These are phyloP conservation scores for Aurelia sp. DNA, from an alignment of 30 jellyfish, hydroid and myxozoan species.

Conservation along the genomic window DNA sequence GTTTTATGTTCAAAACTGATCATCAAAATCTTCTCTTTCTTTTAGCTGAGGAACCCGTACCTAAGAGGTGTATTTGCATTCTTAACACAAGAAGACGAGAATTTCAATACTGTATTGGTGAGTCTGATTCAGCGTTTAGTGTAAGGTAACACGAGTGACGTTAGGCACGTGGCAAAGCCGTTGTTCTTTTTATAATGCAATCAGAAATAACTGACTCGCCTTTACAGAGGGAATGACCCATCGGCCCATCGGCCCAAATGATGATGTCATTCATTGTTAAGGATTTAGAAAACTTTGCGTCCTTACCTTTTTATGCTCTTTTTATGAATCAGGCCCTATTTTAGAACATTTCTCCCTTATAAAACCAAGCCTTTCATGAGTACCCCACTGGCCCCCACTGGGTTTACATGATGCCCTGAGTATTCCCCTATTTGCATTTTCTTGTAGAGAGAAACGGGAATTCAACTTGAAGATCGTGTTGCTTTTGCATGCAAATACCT, in stretches of 20 bases:
- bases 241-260: neutral
- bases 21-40: neutral
- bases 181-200: too few species aligned
- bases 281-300: neutral
- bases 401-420: too few species aligned
- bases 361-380: too few species aligned
- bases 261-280: neutral
- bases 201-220: too few species aligned
- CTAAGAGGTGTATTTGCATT: conserved; percentile 95
- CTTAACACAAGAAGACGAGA: conserved; percentile 88
- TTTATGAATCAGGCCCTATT: too few species aligned
- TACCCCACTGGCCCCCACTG: too few species aligned
- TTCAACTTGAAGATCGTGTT: conserved; percentile 86
- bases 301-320: too few species aligned
- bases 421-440: neutral
- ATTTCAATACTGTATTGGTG: conserved; percentile 77
- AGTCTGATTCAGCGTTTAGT: conserved; percentile 1
- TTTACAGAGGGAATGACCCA: neutral
- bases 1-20: too few species aligned
- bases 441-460: conserved; percentile 73
- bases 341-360: too few species aligned
- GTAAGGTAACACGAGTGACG: too few species aligned
- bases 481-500: conserved; percentile 94
- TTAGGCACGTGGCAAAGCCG: too few species aligned
- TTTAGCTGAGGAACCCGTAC: conserved; percentile 88